Conservation (phyloP, 2,797 vertebrate species). For the Manis javanica region DNA sequence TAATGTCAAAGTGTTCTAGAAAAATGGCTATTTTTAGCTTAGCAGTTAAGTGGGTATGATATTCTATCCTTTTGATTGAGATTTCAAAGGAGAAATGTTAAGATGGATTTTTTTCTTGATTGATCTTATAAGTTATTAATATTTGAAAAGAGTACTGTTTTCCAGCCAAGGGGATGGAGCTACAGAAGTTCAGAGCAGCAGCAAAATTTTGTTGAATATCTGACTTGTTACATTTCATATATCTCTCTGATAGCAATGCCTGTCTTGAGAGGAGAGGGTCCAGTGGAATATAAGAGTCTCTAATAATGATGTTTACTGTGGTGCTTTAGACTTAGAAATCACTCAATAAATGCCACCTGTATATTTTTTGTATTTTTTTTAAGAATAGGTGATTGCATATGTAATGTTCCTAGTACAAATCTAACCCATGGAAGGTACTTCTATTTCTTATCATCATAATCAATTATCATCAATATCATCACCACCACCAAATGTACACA, state of each 20-base stretch:
- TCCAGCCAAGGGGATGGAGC: background rate
- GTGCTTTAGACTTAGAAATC: background rate
- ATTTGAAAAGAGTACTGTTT: background rate
- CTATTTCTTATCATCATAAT: background rate
- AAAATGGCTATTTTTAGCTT: background rate
- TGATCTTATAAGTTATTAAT: background rate
- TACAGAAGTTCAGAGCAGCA: background rate
- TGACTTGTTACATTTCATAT: background rate
- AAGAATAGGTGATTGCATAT: background rate
- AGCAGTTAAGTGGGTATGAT: background rate
- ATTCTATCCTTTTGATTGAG: background rate
- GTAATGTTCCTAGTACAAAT: background rate
- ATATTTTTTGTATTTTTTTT: background rate
- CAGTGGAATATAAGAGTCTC: background rate
- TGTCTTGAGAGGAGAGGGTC: background rate
- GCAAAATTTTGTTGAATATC: background rate
- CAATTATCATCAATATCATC: background rate
- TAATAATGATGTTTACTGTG: background rate
- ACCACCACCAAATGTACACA: background rate
- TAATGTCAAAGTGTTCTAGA: background rate
- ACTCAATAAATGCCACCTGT: background rate
- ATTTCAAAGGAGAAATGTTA: background rate
- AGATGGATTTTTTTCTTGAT: background rate
- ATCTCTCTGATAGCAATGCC: background rate
- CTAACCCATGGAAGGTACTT: background rate